Percentiles rank a stretch among this genome's conserved stretches.
Conservation (phyloP, 2,113 vertebrate species). For the Trichomycterus rosablanca region DNA sequence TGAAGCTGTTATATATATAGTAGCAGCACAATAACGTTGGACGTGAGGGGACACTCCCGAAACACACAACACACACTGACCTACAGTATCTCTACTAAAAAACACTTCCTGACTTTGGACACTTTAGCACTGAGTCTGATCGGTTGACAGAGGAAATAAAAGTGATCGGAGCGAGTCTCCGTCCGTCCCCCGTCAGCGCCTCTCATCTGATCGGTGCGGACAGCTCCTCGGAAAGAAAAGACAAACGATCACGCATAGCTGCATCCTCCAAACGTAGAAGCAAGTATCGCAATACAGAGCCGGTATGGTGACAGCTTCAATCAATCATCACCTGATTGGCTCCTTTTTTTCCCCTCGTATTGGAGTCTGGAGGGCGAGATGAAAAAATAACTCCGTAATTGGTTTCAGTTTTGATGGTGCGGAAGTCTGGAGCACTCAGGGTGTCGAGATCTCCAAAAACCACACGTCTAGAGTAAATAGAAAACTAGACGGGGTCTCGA, state of each 20-base stretch:
- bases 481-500: constrained; percentile 27
- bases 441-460: constrained; percentile 16
- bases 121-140: too few relatives aligned
- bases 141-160: too few relatives aligned
- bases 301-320: constrained; percentile 55
- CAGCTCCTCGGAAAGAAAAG: constrained; percentile 50
- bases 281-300: constrained; percentile 59
- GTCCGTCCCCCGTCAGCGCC: constrained; percentile 5
- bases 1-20: too few relatives aligned
- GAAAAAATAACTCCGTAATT: constrained; percentile 42
- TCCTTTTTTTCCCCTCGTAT: constrained; percentile 41
- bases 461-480: constrained; percentile 20
- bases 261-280: constrained; percentile 43
- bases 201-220: constrained; percentile 50
- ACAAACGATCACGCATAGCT: constrained; percentile 19
- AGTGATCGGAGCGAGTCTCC: too few relatives aligned
- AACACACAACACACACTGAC: too few relatives aligned
- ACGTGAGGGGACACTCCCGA: too few relatives aligned
- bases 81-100: too few relatives aligned
- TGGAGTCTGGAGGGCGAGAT: constrained; percentile 51
- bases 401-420: constrained; percentile 36
- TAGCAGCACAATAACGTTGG: too few relatives aligned
- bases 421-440: constrained; percentile 29
- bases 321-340: constrained; percentile 57
- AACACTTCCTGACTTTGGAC: too few relatives aligned